phyloP scores from a whole-genome alignment of 2,113 vertebrate species.

The Danio rerio region DNA sequence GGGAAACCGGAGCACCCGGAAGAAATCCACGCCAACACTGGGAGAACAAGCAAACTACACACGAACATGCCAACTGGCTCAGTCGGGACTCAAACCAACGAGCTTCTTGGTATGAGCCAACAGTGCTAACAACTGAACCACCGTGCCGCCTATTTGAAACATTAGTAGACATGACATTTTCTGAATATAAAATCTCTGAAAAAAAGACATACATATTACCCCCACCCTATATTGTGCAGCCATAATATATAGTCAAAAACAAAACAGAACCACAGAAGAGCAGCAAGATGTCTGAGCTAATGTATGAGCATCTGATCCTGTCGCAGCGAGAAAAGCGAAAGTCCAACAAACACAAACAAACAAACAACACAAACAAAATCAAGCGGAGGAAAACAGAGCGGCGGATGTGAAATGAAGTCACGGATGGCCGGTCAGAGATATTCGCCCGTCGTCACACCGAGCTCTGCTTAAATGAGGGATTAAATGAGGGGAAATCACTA shows the following conservation, averaged over 20 bases:
- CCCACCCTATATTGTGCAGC: too few relatives aligned
- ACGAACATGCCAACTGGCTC: too few relatives aligned
- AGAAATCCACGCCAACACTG: too few relatives aligned
- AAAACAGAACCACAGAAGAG: background rate
- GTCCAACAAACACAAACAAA: slow-evolving; percentile 6
- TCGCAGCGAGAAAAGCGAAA: background rate
- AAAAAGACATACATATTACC: too few relatives aligned
- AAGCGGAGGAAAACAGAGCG: background rate
- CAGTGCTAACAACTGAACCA: too few relatives aligned
- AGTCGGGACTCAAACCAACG: too few relatives aligned
- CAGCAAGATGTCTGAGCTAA: background rate
- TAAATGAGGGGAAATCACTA: slow-evolving; percentile 39
- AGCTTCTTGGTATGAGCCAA: too few relatives aligned
- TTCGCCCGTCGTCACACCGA: slow-evolving; percentile 38
- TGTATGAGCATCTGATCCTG: background rate
- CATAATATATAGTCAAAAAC: background rate
- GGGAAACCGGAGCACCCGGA: too few relatives aligned
- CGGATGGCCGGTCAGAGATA: slow-evolving; percentile 19
- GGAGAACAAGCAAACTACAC: too few relatives aligned
- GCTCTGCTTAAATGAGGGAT: slow-evolving; percentile 53
- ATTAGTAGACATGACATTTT: too few relatives aligned
- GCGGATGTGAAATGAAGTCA: slow-evolving; percentile 39
- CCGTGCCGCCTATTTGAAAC: too few relatives aligned
- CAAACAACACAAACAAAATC: slow-evolving; percentile 2
- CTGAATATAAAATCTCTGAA: too few relatives aligned